Evolutionary conservation across 2,797 vertebrate genomes (phyloP).

Genomic region (Rhinatrema bivittatum): DNA sequence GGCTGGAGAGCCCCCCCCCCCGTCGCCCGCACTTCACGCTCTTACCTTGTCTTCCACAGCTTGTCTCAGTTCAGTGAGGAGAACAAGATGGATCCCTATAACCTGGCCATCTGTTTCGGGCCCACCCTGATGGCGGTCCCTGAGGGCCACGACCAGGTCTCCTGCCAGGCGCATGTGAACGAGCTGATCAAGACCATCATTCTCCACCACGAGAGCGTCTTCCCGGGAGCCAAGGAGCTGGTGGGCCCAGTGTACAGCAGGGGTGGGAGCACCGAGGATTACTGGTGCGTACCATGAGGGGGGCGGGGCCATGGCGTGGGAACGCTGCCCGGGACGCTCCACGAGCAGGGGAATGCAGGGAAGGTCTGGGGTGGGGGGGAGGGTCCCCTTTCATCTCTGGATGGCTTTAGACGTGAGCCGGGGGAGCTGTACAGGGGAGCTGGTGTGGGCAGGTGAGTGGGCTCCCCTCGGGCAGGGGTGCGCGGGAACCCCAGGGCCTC

Average conservation of each 20-base stretch:
- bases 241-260: slow-evolving; percentile 80
- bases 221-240: slow-evolving; percentile 77
- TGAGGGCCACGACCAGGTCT: slow-evolving; percentile 90
- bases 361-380: too few relatives aligned
- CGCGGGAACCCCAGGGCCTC: too few relatives aligned
- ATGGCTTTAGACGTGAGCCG: too few relatives aligned
- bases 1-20: slow-evolving; percentile 2
- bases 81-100: slow-evolving; percentile 99
- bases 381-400: too few relatives aligned
- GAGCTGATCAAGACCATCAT: slow-evolving; percentile 98
- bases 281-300: slow-evolving; percentile 80
- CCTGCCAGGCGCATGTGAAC: slow-evolving; percentile 95
- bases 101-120: slow-evolving; percentile 95
- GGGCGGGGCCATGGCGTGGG: neutral
- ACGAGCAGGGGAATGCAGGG: too few relatives aligned
- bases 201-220: slow-evolving; percentile 89
- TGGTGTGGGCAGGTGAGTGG: too few relatives aligned
- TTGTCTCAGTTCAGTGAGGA: slow-evolving; percentile 97
- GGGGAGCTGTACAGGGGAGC: too few relatives aligned
- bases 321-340: neutral
- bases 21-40: slow-evolving; percentile 12
- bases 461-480: too few relatives aligned
- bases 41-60: slow-evolving; percentile 45
- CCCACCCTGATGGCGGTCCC: slow-evolving; percentile 95
- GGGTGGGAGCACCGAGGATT: slow-evolving; percentile 77